Conservation (phyloP, 2,113 vertebrate genomes). For the Parus major region DNA sequence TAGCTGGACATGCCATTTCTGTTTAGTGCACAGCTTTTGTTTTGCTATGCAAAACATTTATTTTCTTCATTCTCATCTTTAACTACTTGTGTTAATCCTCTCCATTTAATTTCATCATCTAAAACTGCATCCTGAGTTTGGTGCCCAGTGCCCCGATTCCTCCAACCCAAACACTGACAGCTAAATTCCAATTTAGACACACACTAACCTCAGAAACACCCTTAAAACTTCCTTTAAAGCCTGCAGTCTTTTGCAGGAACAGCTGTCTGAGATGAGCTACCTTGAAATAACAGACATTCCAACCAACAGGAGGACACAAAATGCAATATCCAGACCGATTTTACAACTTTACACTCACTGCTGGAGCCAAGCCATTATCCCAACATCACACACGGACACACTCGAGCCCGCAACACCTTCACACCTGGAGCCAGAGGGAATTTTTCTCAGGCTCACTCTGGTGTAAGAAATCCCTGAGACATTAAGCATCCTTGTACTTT, state of each 20-base stretch:
- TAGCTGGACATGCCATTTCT: neutral
- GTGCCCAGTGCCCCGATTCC: neutral
- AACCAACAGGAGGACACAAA: neutral
- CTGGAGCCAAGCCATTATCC: neutral
- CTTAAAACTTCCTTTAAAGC: neutral
- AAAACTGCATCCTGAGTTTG: neutral
- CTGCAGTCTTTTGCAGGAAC: neutral
- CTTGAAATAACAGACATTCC: neutral
- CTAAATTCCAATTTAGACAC: neutral
- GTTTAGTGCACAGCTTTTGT: neutral
- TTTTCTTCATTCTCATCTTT: neutral
- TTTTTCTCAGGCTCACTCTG: neutral
- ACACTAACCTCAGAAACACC: neutral
- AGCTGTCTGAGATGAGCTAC: neutral
- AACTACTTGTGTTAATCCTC: neutral
- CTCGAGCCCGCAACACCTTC: neutral
- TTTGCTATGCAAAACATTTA: neutral
- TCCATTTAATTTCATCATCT: neutral
- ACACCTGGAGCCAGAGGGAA: neutral
- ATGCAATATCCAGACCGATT: neutral
- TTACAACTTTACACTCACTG: neutral
- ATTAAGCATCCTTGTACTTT: neutral
- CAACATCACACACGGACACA: fast-evolving
- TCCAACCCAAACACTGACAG: neutral
- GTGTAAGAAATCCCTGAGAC: neutral